Percentiles rank a stretch among this genome's conserved stretches.
These are phyloP conservation scores for Verasper variegatus DNA, from an alignment of 2,113 vertebrate species.

Conservation along the genomic window DNA sequence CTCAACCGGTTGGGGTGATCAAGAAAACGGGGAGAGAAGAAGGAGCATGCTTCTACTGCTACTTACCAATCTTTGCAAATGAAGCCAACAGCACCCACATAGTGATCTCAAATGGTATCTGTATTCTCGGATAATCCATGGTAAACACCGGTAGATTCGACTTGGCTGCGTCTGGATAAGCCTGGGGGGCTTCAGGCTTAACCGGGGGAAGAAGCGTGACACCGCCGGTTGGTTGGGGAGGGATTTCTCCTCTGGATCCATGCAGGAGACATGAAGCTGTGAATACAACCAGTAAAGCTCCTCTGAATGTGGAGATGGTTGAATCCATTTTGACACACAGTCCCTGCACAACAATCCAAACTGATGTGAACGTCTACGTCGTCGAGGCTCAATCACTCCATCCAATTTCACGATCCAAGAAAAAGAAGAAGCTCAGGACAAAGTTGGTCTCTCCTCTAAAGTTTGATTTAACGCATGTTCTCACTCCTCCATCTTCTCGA, in stretches of 20 bases:
- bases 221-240: constrained; percentile 20
- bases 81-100: constrained; percentile 97
- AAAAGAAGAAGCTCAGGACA: not conserved
- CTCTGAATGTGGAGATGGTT: not conserved
- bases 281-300: constrained; percentile 34
- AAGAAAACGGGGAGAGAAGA: no score
- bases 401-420: not conserved
- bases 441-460: not conserved
- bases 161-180: constrained; percentile 72
- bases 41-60: not conserved
- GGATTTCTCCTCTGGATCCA: constrained; percentile 57
- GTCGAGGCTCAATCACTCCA: constrained; percentile 10
- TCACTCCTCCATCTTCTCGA: not conserved
- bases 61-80: constrained; percentile 96
- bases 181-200: constrained; percentile 50
- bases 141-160: constrained; percentile 87
- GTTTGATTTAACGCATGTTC: not conserved
- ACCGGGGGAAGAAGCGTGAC: constrained; percentile 52
- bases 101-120: constrained; percentile 96
- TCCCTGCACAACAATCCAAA: not conserved
- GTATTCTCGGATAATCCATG: constrained; percentile 91
- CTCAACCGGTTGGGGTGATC: no score
- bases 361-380: not conserved
- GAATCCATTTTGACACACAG: constrained; percentile 49
- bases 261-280: constrained; percentile 24